phyloP scores from a whole-genome alignment of 2,888 invertebrate genomes.

The Pecten maximus region DNA sequence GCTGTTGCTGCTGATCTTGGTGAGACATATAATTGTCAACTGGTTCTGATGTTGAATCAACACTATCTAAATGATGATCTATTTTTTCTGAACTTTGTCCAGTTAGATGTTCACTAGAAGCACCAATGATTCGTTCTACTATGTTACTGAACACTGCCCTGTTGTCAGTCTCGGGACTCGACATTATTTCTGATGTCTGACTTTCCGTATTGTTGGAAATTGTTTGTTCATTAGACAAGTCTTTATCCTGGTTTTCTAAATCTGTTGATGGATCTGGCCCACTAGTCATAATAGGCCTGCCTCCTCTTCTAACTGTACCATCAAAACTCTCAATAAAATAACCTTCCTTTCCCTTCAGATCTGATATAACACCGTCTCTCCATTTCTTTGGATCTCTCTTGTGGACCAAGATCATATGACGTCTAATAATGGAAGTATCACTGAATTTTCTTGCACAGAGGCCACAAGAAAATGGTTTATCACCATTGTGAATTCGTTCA shows the following conservation, averaged over 20 bases:
- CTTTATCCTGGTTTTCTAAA: not conserved
- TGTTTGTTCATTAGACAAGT: conserved; percentile 28
- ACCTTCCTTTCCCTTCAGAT: conserved; percentile 39
- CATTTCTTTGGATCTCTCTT: conserved; percentile 70
- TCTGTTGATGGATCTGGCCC: not conserved
- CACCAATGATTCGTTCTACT: conserved; percentile 2
- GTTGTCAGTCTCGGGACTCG: not conserved
- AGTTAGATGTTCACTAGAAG: conserved; percentile 10
- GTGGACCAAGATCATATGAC: conserved; percentile 76
- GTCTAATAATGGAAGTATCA: conserved; percentile 73
- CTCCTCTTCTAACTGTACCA: conserved; percentile 23
- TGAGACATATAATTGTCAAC: conserved; percentile 16
- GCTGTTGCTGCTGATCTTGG: conserved; percentile 18
- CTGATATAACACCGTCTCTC: conserved; percentile 64
- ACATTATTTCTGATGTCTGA: conserved; percentile 19
- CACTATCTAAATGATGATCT: not conserved
- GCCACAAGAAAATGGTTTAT: conserved; percentile 81
- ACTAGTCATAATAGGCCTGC: not conserved
- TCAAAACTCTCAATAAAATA: conserved; percentile 47
- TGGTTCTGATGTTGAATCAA: conserved; percentile 13
- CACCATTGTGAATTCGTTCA: conserved; percentile 82
- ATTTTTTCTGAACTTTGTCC: conserved; percentile 6
- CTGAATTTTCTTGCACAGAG: conserved; percentile 81
- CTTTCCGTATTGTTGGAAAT: conserved; percentile 38
- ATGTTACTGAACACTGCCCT: conserved; percentile 5